Evolutionary conservation across 35 echinoderm and acorn worm genomes (phyloP), one percentile per base, ranked within the genome.

Genomic region (Apostichopus japonicus): DNA sequence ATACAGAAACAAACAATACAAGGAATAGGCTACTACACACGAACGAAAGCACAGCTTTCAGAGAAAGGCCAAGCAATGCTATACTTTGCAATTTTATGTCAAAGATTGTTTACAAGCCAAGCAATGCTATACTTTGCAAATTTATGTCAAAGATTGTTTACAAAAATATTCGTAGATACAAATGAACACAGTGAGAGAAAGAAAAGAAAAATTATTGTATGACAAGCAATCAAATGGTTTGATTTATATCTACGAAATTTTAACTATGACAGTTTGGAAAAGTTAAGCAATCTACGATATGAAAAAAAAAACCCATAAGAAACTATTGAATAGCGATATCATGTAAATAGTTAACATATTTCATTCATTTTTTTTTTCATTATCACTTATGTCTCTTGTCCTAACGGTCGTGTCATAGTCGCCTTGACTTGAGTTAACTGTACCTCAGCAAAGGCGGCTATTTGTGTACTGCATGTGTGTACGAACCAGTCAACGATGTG

Each of bases 301-400:
- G 7, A 61, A 61, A 61, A 61, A 61, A 57, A 61, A 61, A 61
- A 61, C 4, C 57, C 7, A 61, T 61, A 13, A 61, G 13, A 61
- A 61, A 8, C 8, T 19, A 75, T 2, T 19, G 71, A 6, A n/a
- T 14, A 75, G 16, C 15, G 17, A 75, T n/a, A 75, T 75, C 14
- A 7, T 75, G 71, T 75, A 75, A 75, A 75, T 75, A 75, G 16
- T 61, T 61, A 61, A 75, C 21, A 75, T 75, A 75, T 75, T 75
- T 75, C 21, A 61, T 61, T 61, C 57, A 61, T 75, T 75, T 23
- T 75, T 67, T 17, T 67, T 67, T 67, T 67, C 63, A 75, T 19
- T 75, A 75, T 75, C 71, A 75, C 71, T 75, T 61, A 61, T 61
- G 16, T 75, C n/a, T 75, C 21, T 67, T 67, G 22, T 23, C 71